Evolutionary conservation across 1,140 invertebrate genomes (phyloP).

Genomic region (Ips typographus): DNA sequence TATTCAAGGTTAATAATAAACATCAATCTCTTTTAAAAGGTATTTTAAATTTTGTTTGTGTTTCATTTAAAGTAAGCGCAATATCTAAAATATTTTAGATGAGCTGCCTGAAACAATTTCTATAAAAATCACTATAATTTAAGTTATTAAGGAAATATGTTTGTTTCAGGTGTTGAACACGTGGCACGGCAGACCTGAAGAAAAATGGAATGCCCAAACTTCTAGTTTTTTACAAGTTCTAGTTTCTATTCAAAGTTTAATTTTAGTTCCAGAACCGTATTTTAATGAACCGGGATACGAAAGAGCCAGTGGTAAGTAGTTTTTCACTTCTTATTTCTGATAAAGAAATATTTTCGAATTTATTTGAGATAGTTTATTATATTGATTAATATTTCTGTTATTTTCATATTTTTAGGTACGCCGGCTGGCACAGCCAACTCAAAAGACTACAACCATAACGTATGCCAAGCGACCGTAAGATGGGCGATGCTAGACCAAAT

Average conservation of each 20-base stretch:
- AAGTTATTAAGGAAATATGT: not conserved
- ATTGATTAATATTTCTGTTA: not conserved
- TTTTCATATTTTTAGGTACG: slow-evolving; percentile 61
- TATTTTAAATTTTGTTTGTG: no score
- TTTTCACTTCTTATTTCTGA: no score
- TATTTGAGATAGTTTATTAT: not conserved
- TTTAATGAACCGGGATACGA: slow-evolving; percentile 91
- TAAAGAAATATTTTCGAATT: not conserved
- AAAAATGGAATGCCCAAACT: slow-evolving; percentile 97
- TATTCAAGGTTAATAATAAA: no score
- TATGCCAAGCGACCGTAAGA: slow-evolving; percentile 90
- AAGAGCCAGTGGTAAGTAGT: slow-evolving; percentile 30
- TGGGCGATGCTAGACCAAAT: slow-evolving; percentile 97
- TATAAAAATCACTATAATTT: not conserved
- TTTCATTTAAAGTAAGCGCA: no score
- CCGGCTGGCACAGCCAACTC: slow-evolving; percentile 84
- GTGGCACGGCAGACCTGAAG: slow-evolving; percentile 95
- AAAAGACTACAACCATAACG: slow-evolving; percentile 93
- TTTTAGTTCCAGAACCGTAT: slow-evolving; percentile 94
- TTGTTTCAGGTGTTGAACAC: slow-evolving; percentile 76
- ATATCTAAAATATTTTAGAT: no score
- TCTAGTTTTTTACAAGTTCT: slow-evolving; percentile 95
- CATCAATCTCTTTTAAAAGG: no score
- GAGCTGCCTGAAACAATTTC: no score
- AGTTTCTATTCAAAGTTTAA: slow-evolving; percentile 94